Evolutionary conservation across 2,113 vertebrate species (phyloP).

Genomic region (Neoarius graeffei): DNA sequence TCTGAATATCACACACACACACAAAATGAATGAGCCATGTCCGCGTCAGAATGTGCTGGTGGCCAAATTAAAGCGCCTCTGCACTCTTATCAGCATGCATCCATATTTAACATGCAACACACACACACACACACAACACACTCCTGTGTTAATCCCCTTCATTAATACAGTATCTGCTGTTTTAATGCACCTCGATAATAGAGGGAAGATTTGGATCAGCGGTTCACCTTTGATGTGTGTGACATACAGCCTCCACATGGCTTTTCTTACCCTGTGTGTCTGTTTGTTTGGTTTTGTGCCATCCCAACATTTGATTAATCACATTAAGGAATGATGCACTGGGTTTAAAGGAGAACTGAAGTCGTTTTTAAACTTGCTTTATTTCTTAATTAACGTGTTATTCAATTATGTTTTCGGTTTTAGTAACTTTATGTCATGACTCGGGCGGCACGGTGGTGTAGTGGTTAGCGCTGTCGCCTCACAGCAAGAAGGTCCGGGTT

Average conservation of each 20-base stretch:
- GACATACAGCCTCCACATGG: background rate
- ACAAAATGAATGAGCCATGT: background rate
- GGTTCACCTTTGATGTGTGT: slow-evolving; percentile 28
- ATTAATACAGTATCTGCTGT: slow-evolving; percentile 8
- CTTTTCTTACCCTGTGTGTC: background rate
- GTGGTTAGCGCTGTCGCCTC: no score
- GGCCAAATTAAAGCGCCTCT: slow-evolving; percentile 56
- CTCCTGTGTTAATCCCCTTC: slow-evolving; percentile 11
- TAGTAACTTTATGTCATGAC: no score
- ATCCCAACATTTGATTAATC: background rate
- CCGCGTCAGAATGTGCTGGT: slow-evolving; percentile 39
- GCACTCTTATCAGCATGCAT: slow-evolving; percentile 54
- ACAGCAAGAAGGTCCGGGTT: no score
- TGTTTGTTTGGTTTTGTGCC: background rate
- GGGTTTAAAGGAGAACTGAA: background rate
- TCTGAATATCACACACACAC: background rate
- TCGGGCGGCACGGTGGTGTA: no score
- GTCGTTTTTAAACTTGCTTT: no score
- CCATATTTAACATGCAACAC: slow-evolving; percentile 60
- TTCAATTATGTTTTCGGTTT: no score
- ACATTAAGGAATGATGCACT: background rate
- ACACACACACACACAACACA: background rate
- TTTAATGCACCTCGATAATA: background rate
- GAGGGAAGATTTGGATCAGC: slow-evolving; percentile 30
- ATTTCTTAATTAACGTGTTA: no score